Percentiles rank a stretch among this genome's conserved stretches.
phyloP scores from a whole-genome alignment of 1,140 invertebrate genomes.

The Pogonomyrmex californicus region DNA sequence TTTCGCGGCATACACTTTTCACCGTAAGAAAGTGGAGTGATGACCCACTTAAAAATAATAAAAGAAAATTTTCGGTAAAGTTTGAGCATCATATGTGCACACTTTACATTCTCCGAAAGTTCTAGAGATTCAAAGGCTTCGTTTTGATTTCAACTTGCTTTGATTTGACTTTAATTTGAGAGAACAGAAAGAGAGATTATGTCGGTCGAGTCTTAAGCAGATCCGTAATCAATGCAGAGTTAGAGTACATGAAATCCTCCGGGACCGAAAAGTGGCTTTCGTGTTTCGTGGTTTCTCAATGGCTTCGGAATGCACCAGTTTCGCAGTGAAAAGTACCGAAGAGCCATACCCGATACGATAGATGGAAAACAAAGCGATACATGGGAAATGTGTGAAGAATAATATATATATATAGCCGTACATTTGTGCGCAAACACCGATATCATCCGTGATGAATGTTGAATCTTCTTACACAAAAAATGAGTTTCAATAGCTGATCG shows the following conservation, averaged over 20 bases:
- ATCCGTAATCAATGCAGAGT: slow-evolving; percentile 55
- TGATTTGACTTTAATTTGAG: background rate
- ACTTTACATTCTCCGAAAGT: slow-evolving; percentile 10
- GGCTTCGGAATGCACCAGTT: background rate
- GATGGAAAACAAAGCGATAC: slow-evolving; percentile 5
- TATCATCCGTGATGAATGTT: slow-evolving; percentile 41
- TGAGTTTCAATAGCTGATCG: slow-evolving; percentile 23
- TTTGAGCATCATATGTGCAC: background rate
- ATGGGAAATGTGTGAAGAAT: background rate
- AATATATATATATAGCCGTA: background rate
- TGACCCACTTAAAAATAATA: slow-evolving; percentile 2
- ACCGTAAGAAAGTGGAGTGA: background rate
- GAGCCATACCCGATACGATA: background rate
- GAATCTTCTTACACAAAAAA: slow-evolving; percentile 36
- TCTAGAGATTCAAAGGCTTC: background rate
- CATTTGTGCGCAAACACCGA: slow-evolving; percentile 42
- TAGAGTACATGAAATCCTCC: slow-evolving; percentile 51
- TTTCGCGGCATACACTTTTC: background rate
- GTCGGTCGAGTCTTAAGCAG: slow-evolving; percentile 63
- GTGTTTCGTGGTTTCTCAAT: background rate
- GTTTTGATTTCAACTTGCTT: background rate
- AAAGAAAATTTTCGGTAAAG: slow-evolving; percentile 19
- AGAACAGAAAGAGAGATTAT: slow-evolving; percentile 48
- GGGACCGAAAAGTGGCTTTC: slow-evolving; percentile 55
- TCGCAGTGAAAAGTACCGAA: slow-evolving; percentile 42